Evolutionary conservation across 2,888 invertebrate species (phyloP), one percentile per base, ranked within the genome.

Genomic region (Villa cingulata): DNA sequence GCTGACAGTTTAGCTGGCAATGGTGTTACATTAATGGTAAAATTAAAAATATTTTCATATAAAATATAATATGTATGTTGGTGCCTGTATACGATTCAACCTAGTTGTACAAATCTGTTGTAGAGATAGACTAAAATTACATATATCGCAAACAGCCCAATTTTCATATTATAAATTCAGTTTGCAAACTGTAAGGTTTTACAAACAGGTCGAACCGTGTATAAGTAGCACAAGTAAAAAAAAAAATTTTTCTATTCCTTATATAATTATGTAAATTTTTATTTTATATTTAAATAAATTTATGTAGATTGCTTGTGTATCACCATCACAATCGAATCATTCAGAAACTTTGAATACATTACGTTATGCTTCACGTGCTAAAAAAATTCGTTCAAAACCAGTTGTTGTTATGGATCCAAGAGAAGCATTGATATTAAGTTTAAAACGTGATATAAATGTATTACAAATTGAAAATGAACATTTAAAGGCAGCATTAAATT

Each of bases 371-470:
- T 83, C 90, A 0, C 72, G 94, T 56, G 91, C 94, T 0, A 94
- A 92, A 72, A 85, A 84, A 63, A 95, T 95, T 54, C 82, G 86
- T 58, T 88, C 90, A 0, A 92, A 91, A 62, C 95, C 95, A 0
- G 81, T 92, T 17, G 83, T 95, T 23, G 84, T 91, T 67, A 92
- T 95, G 90, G 94, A 95, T 64, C 91, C 94, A 0, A 74, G 92
- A 53, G 95, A 95, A 64, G 88, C 91, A 4, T 71, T 94, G 15
- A 94, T 95, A 52, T 64, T 94, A 38, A 89, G 86, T 57, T 66
- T 95, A 52, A 91, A 91, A 67, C 74, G 89, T 38, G 92, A 94
- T 70, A 83, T 94, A 10, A 81, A 81, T 49, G 81, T 84, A 0
- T 71, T 95, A 16, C 81, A 89, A 58, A 81, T 80, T 50, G 94